Evolutionary conservation across 2,797 vertebrate species (phyloP).

Genomic region (Eidolon dupreanum): DNA sequence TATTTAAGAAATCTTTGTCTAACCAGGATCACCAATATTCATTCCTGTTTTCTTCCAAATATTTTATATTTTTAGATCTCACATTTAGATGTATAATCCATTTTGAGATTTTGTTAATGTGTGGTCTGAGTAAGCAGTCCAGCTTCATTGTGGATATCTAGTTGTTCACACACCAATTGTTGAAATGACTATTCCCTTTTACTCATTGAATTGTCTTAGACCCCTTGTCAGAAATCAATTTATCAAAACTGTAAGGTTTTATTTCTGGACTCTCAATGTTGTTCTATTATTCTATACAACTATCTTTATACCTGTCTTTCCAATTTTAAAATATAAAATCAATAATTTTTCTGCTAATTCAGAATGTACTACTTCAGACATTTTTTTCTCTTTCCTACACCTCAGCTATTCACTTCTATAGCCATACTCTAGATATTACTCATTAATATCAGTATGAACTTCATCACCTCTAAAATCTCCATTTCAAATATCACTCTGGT

Average conservation of each 20-base stretch:
- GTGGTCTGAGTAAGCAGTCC: not conserved
- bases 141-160: not conserved
- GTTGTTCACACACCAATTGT: not conserved
- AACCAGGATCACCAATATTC: not conserved
- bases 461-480: not conserved
- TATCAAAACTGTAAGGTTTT: no score
- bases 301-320: not conserved
- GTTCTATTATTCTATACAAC: not conserved
- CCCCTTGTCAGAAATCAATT: not conserved
- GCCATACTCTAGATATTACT: not conserved
- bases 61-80: not conserved
- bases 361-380: not conserved
- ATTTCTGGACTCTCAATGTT: not conserved
- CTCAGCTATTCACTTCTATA: not conserved
- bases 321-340: no score
- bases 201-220: not conserved
- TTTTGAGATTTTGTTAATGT: not conserved
- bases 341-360: not conserved
- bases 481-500: not conserved
- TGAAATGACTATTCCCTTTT: not conserved
- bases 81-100: not conserved
- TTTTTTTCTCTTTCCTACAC: not conserved
- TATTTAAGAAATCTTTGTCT: not conserved
- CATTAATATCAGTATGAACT: not conserved
- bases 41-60: not conserved